Conservation (phyloP, 2,797 vertebrate genomes). For the Myiotriccus ornatus region DNA sequence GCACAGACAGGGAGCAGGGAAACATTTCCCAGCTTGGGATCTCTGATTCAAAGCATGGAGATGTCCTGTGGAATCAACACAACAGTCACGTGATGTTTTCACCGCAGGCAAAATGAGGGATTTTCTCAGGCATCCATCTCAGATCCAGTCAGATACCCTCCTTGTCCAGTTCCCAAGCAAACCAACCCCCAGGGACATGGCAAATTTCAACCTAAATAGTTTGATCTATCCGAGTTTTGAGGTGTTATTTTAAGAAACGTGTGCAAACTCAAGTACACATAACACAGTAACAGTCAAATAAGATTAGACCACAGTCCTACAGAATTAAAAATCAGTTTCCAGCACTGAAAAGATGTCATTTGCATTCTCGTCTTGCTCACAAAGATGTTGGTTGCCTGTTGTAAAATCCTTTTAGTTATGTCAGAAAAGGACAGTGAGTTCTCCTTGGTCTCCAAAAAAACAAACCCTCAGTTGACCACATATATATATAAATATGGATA, state of each 20-base stretch:
- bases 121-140: neutral
- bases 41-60: neutral
- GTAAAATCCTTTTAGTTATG: neutral
- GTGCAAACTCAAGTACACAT: neutral
- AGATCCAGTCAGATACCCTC: neutral
- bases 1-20: neutral
- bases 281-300: neutral
- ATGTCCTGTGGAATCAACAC: neutral
- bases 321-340: neutral
- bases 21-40: neutral
- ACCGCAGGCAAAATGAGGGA: neutral
- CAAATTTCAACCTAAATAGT: neutral
- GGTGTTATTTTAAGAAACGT: neutral
- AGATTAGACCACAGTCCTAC: neutral
- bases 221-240: neutral
- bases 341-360: neutral
- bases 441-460: conserved; percentile 19
- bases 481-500: neutral
- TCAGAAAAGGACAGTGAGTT: neutral
- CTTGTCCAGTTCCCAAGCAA: neutral
- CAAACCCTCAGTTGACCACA: neutral
- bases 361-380: neutral
- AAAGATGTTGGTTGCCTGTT: neutral
- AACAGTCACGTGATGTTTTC: rapidly evolving
- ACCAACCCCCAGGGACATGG: neutral